Percentiles rank a stretch among this genome's conserved stretches.
Evolutionary conservation across 2,797 vertebrate species (phyloP).

Genomic region (Anableps anableps): DNA sequence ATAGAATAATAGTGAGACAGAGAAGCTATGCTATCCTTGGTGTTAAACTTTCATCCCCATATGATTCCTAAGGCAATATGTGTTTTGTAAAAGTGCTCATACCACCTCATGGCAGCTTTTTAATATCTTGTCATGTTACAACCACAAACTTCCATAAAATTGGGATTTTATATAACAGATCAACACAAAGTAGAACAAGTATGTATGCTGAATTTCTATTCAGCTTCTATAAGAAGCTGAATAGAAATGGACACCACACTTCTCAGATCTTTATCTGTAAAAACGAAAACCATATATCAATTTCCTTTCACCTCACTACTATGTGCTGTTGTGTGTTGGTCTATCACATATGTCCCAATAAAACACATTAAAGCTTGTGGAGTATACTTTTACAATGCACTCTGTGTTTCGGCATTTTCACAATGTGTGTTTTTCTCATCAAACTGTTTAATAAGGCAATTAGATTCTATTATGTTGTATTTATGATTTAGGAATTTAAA

Average conservation of each 20-base stretch:
- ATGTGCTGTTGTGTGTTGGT: background rate
- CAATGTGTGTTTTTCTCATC: background rate
- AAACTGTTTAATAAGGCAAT: background rate
- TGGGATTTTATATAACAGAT: no score
- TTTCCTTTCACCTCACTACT: background rate
- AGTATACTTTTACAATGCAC: background rate
- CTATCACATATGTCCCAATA: background rate
- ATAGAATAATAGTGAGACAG: background rate
- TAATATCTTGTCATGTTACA: background rate
- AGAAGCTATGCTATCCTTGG: background rate
- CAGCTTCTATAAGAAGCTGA: background rate
- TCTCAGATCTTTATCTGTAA: background rate
- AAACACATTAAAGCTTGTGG: background rate
- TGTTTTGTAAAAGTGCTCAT: no score
- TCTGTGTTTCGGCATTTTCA: background rate
- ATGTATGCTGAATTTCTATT: no score
- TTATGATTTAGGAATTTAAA: background rate
- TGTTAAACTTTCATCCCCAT: background rate
- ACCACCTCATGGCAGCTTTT: background rate
- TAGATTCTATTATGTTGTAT: background rate
- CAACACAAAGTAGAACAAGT: no score
- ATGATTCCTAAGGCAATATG: no score
- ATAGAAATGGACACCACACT: background rate
- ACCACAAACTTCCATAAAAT: background rate
- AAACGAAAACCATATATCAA: background rate